Percentiles rank a stretch among this genome's conserved stretches.
Evolutionary conservation across 1,140 invertebrate species (phyloP).

Genomic region (Mamestra configurata): DNA sequence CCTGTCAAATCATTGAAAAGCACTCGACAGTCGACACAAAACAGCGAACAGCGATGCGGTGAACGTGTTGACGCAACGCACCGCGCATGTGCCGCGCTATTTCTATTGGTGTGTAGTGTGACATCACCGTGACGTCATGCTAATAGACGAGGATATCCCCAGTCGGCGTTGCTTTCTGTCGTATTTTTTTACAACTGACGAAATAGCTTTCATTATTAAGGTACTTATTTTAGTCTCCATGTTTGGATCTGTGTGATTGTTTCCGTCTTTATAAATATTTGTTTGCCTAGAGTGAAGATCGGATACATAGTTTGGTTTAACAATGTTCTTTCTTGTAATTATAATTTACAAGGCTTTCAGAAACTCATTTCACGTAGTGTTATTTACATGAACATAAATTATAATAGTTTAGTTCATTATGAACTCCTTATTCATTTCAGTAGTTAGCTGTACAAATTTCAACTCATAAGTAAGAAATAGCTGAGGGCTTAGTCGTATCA

Average conservation of each 20-base stretch:
- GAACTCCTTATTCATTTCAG: not conserved
- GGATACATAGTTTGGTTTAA: not conserved
- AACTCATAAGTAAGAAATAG: slow-evolving; percentile 10
- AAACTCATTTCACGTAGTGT: no score
- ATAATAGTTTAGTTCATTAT: not conserved
- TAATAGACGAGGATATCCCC: slow-evolving; percentile 84
- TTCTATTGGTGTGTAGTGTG: slow-evolving; percentile 81
- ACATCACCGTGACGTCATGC: slow-evolving; percentile 85
- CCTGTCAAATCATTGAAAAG: slow-evolving; percentile 56
- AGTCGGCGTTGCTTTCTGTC: slow-evolving; percentile 53
- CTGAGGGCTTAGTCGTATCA: slow-evolving; percentile 39
- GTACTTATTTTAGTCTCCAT: slow-evolving; percentile 13
- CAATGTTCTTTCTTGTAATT: no score
- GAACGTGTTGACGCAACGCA: slow-evolving; percentile 78
- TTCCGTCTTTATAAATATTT: not conserved
- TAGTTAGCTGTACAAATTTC: not conserved
- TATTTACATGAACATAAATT: no score
- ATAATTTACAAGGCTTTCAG: no score
- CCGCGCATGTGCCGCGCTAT: slow-evolving; percentile 79
- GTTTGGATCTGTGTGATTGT: not conserved
- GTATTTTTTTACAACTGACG: slow-evolving; percentile 51
- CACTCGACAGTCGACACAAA: slow-evolving; percentile 65
- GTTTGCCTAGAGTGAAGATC: not conserved
- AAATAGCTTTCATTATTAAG: slow-evolving; percentile 34
- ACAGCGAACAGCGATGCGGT: slow-evolving; percentile 66